Base-by-base conservation (phyloP, 2,888 invertebrate genomes). In the Malthinus seriepunctatus region DNA sequence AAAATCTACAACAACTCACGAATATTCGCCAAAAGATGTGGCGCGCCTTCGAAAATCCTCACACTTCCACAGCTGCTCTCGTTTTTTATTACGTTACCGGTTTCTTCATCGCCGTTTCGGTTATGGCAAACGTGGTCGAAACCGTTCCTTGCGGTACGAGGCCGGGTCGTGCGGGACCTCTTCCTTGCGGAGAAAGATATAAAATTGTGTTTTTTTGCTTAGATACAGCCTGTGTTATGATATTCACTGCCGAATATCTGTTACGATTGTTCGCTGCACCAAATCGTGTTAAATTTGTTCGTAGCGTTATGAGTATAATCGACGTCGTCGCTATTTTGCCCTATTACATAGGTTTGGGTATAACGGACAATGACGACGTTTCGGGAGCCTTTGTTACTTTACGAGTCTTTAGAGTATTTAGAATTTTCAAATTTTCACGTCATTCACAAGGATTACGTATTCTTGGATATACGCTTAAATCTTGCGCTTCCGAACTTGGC, bases 61-160 rank as follows among this genome's bases (percentile, higher is more conserved):
- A 99, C 82, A 96, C 96, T 60, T 96, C 97, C 57, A 99, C 98
- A 37, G 93, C 97, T 5, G 99, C 99, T n/a, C 84, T 99, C 71
- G 98, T 99, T 62, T 99, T 99, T 81, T 99, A 99, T 81, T 99
- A 99, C 81, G 99, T 99, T 61, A 99, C 99, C 45, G 99, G 99
- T 52, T 99, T 98, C 82, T 99, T 99, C 83, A 99, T 99, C 73
- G 98, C 99, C 67, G 96, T 99, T 46, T 97, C 97, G 63, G 99
- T 99, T 73, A 91, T 98, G 90, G 98, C 98, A 58, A 99, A 99
- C 80, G 98, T 99, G 55, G 94, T 97, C 62, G 98, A 98, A 80
- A 98, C 98, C 44, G 92, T 97, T 63, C 93, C 95, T 45, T 96
- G 96, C 77, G 96, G 96, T 51, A 88, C 89, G 77, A 80, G 95